Conservation (phyloP, 2,113 vertebrate species). For the Malurus alboscapulatus region DNA sequence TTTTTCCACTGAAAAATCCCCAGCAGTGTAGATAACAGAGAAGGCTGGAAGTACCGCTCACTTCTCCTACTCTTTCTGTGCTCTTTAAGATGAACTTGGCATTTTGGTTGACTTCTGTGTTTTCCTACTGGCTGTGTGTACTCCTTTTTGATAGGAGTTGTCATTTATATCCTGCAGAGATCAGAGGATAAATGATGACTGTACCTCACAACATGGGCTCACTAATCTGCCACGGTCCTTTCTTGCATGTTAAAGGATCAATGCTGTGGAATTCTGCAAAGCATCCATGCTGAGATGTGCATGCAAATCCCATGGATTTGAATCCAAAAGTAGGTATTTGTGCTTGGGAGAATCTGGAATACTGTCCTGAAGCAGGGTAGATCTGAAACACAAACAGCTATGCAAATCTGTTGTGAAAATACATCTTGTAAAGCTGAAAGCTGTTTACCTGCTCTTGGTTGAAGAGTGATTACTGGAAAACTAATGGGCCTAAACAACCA, state of each 20-base stretch:
- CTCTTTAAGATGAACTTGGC: neutral
- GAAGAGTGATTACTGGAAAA: neutral
- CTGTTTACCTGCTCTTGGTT: neutral
- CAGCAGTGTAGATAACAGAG: neutral
- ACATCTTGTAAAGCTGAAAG: neutral
- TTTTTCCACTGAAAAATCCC: neutral
- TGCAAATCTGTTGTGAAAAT: neutral
- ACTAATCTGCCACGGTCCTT: neutral
- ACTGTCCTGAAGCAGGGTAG: neutral
- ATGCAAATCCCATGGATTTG: neutral
- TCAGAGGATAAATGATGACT: neutral
- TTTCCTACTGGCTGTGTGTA: neutral
- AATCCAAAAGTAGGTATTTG: neutral
- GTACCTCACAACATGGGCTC: neutral
- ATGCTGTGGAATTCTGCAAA: neutral
- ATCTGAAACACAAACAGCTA: neutral
- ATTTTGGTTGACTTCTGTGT: neutral
- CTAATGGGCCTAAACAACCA: neutral
- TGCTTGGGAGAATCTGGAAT: neutral
- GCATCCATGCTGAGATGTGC: neutral
- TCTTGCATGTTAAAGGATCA: neutral
- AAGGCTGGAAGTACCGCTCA: neutral
- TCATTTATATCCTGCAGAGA: neutral
- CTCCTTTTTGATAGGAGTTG: neutral
- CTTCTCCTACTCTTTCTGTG: neutral